Percentiles rank a stretch among this genome's conserved stretches.
phyloP scores from a whole-genome alignment of 2,888 invertebrate species.

The Hipparchia sbordonii region DNA sequence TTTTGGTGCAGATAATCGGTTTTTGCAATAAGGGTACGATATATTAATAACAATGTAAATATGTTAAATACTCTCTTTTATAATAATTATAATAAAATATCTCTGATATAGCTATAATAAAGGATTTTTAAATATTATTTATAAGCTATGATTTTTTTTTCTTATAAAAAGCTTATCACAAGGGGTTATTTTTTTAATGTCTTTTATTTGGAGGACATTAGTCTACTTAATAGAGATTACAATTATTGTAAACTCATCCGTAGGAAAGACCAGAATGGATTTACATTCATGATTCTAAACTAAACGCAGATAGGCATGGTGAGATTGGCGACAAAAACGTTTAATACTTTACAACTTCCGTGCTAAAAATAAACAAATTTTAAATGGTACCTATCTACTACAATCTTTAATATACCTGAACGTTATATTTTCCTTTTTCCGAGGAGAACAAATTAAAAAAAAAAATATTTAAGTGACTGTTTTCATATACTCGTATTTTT shows the following conservation, averaged over 20 bases:
- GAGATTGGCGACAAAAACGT: background rate
- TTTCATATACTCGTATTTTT: too few species aligned
- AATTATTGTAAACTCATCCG: background rate
- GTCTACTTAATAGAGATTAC: background rate
- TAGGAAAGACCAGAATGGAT: background rate
- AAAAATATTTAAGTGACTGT: too few species aligned
- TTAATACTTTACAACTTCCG: too few species aligned
- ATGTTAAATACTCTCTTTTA: slow-evolving; percentile 16
- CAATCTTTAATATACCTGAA: too few species aligned
- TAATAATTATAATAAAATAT: slow-evolving; percentile 11
- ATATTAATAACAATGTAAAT: slow-evolving; percentile 35
- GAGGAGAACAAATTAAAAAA: too few species aligned
- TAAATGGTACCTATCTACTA: too few species aligned
- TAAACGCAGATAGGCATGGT: background rate
- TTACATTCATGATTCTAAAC: background rate
- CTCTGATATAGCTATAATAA: background rate
- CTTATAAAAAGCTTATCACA: slow-evolving; percentile 5
- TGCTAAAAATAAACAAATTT: too few species aligned
- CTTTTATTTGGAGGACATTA: background rate
- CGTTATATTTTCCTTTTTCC: too few species aligned
- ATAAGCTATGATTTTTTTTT: background rate
- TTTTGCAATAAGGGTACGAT: too few species aligned
- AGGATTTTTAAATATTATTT: too few species aligned
- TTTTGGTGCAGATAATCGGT: too few species aligned
- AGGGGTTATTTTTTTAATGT: background rate